Percentiles rank a stretch among this genome's conserved stretches.
These are phyloP conservation scores for Diloba caeruleocephala DNA, from an alignment of 2,888 invertebrate species.

Conservation along the genomic window DNA sequence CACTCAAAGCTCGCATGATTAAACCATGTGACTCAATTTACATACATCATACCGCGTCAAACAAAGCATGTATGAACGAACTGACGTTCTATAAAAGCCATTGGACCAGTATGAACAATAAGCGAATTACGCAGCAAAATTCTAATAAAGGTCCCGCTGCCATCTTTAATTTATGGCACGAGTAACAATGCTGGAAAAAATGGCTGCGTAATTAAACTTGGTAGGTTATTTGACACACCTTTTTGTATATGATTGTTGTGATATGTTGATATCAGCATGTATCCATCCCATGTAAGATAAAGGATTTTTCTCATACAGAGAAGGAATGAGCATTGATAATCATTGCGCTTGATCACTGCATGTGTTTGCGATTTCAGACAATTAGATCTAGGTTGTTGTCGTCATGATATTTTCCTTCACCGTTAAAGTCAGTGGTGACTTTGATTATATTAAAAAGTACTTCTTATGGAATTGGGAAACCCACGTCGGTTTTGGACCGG, in stretches of 20 bases:
- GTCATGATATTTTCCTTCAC: no score
- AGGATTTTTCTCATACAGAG: no score
- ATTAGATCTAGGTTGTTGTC: no score
- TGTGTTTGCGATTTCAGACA: no score
- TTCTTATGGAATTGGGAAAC: no score
- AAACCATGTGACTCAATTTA: slow-evolving; percentile 40
- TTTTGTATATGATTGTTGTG: slow-evolving; percentile 5
- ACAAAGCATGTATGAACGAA: slow-evolving; percentile 36
- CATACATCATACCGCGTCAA: slow-evolving; percentile 38
- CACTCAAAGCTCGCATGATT: slow-evolving; percentile 33
- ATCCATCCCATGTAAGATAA: no score
- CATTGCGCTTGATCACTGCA: no score
- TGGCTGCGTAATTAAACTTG: slow-evolving; percentile 57
- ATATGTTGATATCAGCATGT: no score
- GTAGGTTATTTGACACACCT: slow-evolving; percentile 20
- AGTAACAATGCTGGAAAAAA: slow-evolving; percentile 43
- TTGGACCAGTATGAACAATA: slow-evolving; percentile 50
- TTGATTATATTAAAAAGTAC: no score
- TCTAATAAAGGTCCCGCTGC: slow-evolving; percentile 53
- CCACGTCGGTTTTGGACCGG: no score
- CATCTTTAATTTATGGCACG: slow-evolving; percentile 37
- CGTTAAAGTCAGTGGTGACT: no score
- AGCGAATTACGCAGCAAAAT: slow-evolving; percentile 65
- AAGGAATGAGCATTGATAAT: no score
- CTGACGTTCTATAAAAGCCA: slow-evolving; percentile 41